Conservation (phyloP, 2,113 vertebrate species). For the Sminthopsis crassicaudata region DNA sequence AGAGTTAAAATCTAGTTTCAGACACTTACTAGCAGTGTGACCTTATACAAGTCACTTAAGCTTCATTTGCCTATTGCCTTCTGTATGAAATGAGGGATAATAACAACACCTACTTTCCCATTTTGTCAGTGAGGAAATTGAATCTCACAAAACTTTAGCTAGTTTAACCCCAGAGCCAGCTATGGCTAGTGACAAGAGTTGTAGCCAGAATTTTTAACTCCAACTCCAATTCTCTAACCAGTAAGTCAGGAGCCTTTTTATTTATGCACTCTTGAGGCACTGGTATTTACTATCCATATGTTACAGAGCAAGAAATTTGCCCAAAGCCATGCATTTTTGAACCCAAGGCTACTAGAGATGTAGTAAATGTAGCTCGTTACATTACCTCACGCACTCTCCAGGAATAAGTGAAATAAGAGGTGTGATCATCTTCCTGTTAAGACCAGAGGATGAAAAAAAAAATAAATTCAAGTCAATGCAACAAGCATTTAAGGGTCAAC, state of each 20-base stretch:
- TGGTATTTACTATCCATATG: neutral
- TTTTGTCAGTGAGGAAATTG: neutral
- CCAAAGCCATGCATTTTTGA: neutral
- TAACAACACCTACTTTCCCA: neutral
- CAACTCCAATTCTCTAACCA: neutral
- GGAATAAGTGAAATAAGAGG: neutral
- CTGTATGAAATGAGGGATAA: neutral
- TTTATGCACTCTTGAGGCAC: neutral
- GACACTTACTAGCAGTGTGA: neutral
- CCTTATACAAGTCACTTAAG: neutral
- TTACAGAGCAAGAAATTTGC: neutral
- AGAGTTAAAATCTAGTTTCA: neutral
- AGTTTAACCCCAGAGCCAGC: neutral
- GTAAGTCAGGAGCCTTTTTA: neutral
- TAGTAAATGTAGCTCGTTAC: neutral
- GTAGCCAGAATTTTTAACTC: neutral
- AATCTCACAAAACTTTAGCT: neutral
- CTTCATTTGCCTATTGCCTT: neutral
- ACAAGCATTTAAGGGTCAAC: neutral
- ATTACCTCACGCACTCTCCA: neutral
- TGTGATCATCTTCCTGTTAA: slow-evolving; percentile 23
- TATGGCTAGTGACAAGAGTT: neutral
- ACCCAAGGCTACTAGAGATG: neutral
- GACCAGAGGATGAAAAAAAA: neutral
- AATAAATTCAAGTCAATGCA: too few relatives aligned